Evolutionary conservation across 1,140 invertebrate species (phyloP).

Genomic region (Halictus rubicundus): DNA sequence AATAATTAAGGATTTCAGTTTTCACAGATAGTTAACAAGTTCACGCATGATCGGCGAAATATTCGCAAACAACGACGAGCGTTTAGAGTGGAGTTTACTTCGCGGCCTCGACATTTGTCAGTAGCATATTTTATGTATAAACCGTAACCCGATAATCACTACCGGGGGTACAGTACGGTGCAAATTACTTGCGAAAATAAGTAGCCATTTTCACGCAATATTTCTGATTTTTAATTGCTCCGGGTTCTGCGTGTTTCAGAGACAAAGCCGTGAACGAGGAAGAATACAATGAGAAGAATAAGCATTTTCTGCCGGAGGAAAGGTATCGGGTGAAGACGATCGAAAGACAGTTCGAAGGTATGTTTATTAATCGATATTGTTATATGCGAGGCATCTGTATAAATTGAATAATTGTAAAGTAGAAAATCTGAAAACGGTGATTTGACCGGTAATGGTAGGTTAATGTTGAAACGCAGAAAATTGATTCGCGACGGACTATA

Average conservation of each 20-base stretch:
- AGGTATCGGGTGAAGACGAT: slow-evolving; percentile 43
- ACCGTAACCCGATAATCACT: background rate
- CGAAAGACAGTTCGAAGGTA: slow-evolving; percentile 48
- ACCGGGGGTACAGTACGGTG: too few species aligned
- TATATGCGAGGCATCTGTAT: too few species aligned
- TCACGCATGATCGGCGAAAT: background rate
- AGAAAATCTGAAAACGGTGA: too few species aligned
- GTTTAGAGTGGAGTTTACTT: background rate
- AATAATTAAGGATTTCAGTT: background rate
- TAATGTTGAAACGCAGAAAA: too few species aligned
- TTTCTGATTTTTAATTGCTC: background rate
- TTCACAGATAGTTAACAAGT: background rate
- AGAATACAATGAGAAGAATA: slow-evolving; percentile 67
- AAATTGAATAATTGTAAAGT: too few species aligned
- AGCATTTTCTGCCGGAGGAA: slow-evolving; percentile 51
- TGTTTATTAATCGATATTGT: too few species aligned
- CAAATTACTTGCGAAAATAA: background rate
- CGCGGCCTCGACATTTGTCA: slow-evolving; percentile 4
- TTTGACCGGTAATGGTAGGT: too few species aligned
- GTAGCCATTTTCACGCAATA: background rate
- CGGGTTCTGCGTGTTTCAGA: slow-evolving; percentile 59
- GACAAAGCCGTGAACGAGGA: slow-evolving; percentile 72
- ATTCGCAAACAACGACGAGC: background rate
- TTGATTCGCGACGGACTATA: background rate
- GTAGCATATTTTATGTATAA: background rate